Conservation (phyloP, 2,888 invertebrate species). For the Acanthoscelides obtectus region DNA sequence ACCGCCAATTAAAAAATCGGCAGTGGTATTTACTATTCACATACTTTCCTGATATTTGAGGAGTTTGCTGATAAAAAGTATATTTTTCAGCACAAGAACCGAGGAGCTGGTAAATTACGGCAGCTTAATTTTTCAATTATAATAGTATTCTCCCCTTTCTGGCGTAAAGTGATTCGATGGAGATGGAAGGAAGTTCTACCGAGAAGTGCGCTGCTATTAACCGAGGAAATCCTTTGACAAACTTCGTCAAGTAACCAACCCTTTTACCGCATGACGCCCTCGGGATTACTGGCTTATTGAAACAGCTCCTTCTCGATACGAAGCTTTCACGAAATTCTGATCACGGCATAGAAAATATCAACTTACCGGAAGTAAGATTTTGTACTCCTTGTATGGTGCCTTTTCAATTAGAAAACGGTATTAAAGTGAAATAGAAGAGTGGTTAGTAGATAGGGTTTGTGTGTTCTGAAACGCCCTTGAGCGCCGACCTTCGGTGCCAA, state of each 20-base stretch:
- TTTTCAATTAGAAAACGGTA: too few species aligned
- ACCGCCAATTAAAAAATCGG: too few species aligned
- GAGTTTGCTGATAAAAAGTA: not conserved
- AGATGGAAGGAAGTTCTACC: not conserved
- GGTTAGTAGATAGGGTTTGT: too few species aligned
- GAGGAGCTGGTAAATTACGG: not conserved
- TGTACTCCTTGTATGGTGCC: too few species aligned
- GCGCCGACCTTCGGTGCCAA: too few species aligned
- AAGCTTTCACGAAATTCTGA: not conserved
- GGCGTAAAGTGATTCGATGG: not conserved
- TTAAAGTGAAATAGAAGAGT: too few species aligned
- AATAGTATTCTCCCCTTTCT: not conserved
- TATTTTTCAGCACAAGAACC: not conserved
- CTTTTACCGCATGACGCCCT: conserved; percentile 34
- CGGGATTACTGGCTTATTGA: conserved; percentile 39
- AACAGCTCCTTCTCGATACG: conserved; percentile 13
- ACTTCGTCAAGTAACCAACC: conserved; percentile 36
- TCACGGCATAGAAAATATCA: too few species aligned
- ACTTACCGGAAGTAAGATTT: too few species aligned
- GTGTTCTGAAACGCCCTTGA: too few species aligned
- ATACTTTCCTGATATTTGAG: too few species aligned
- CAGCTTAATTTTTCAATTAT: not conserved
- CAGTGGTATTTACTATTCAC: too few species aligned
- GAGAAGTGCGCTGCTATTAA: not conserved
- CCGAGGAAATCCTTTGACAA: conserved; percentile 36